Base-by-base conservation (phyloP, 92 coral and sea anemone genomes). In the Phenganax subtilis region DNA sequence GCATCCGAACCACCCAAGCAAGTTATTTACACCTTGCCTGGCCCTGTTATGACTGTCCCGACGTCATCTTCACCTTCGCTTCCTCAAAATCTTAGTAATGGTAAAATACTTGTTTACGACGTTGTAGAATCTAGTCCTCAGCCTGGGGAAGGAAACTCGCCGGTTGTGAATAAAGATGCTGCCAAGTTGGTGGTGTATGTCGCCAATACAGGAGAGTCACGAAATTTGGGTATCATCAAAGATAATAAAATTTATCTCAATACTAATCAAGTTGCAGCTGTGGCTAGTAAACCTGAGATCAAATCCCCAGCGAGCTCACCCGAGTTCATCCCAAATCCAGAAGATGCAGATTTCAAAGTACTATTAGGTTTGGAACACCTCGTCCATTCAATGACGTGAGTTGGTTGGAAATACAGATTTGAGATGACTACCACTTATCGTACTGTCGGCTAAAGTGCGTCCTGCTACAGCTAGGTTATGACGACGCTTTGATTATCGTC, bases 321-420 rank as follows among this genome's bases (percentile, higher is more conserved):
- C 51, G 97, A 90, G 27, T 96, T 96, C 65, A 84, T 96, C 56
- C 99, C 99, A 12, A 90, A 87, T 70, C 85, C 88, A 25, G 91
- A 90, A 20, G 99, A 96, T 82, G 67, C 77, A 68, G 71, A 88
- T 71, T 96, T 96, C 70, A 92, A 89, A 5, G 90, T 89, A 83
- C 75, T 96, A 65, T 87, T 96, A n/a, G 99, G 99, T 20, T 77
- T 96, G 30, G 99, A 96, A 72, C 90, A 89, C 30, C 96, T 96
- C 28, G 96, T 96, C 3, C 80, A 86, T 25, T 87, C 82, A 47
- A 82, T 91, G 6, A 89, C 47, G 70, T 64, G 20, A 64, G 31
- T 15, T 37, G 47, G 47, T 5, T 37, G 47, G 47, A 37, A 37
- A 37, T 37, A 5, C 5, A 1, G 47, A 37, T 37, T 37, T 37